phyloP scores from a whole-genome alignment of 1,140 invertebrate species.

The Papilio polytes region DNA sequence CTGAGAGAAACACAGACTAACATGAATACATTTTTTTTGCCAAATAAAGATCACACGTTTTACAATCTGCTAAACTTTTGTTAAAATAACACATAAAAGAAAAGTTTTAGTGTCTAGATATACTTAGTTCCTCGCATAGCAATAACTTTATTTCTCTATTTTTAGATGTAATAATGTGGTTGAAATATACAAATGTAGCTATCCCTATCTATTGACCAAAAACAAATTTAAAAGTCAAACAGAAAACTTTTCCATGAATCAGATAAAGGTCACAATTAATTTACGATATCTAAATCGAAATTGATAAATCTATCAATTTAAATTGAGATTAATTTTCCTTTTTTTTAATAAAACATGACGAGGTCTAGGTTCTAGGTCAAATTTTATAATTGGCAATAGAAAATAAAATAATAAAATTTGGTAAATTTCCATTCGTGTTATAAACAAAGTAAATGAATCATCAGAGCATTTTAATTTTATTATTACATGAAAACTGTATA shows the following conservation, averaged over 20 bases:
- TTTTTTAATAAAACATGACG: not conserved
- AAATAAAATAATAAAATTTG: not conserved
- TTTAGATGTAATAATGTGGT: not conserved
- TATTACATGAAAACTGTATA: too few relatives aligned
- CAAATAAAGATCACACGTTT: not conserved
- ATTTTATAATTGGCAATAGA: not conserved
- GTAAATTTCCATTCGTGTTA: constrained; percentile 9
- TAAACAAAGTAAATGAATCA: constrained; percentile 2
- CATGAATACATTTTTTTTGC: not conserved
- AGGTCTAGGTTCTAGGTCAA: not conserved
- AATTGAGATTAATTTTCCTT: not conserved
- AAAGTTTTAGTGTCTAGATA: too few relatives aligned
- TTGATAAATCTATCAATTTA: not conserved
- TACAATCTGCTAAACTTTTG: not conserved
- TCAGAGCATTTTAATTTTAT: not conserved
- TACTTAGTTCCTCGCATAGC: not conserved
- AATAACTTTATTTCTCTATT: not conserved
- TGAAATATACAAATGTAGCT: not conserved
- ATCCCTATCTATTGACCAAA: not conserved
- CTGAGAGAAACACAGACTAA: not conserved
- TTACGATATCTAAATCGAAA: not conserved
- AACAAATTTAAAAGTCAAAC: not conserved
- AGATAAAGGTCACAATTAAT: not conserved
- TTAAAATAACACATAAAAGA: not conserved
- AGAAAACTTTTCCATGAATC: not conserved